These are phyloP conservation scores for Agrilus cyanescens DNA, from an alignment of 2,888 invertebrate genomes.

Conservation along the genomic window DNA sequence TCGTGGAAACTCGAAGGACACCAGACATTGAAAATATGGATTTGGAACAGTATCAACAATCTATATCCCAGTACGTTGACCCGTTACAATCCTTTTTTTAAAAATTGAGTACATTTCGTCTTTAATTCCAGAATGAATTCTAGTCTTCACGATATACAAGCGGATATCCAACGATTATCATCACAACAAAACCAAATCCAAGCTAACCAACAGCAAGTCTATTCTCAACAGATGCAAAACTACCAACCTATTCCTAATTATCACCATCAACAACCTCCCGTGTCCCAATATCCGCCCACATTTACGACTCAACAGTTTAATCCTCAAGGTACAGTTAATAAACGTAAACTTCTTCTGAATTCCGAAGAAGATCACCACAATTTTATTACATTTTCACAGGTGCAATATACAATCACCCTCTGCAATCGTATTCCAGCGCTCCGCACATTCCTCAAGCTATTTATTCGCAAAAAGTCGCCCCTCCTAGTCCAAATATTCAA, in stretches of 20 bases:
- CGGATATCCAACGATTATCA: conserved; percentile 82
- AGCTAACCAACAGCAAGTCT: conserved; percentile 46
- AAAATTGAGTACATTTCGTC: conserved; percentile 1
- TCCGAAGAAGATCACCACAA: background rate
- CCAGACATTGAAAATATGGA: conserved; percentile 73
- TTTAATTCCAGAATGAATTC: conserved; percentile 65
- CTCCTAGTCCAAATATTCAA: conserved; percentile 15
- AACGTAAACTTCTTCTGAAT: background rate
- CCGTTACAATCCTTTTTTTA: background rate
- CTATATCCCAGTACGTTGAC: conserved; percentile 62
- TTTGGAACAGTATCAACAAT: conserved; percentile 49
- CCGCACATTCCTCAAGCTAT: conserved; percentile 42
- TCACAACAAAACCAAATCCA: conserved; percentile 70
- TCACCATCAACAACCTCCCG: conserved; percentile 25
- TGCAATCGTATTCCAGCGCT: conserved; percentile 34
- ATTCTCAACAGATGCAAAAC: conserved; percentile 29
- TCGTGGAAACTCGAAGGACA: conserved; percentile 53
- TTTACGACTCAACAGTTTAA: conserved; percentile 42
- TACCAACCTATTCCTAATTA: conserved; percentile 36
- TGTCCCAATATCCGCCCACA: conserved; percentile 28
- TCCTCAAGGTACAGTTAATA: conserved; percentile 28
- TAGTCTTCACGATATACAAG: conserved; percentile 88
- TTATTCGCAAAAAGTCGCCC: conserved; percentile 39
- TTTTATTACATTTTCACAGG: conserved; percentile 9
- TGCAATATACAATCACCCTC: conserved; percentile 21